Evolutionary conservation across 2,888 invertebrate genomes (phyloP), one percentile per base, ranked within the genome.

Genomic region (Dromius quadrimaculatus): DNA sequence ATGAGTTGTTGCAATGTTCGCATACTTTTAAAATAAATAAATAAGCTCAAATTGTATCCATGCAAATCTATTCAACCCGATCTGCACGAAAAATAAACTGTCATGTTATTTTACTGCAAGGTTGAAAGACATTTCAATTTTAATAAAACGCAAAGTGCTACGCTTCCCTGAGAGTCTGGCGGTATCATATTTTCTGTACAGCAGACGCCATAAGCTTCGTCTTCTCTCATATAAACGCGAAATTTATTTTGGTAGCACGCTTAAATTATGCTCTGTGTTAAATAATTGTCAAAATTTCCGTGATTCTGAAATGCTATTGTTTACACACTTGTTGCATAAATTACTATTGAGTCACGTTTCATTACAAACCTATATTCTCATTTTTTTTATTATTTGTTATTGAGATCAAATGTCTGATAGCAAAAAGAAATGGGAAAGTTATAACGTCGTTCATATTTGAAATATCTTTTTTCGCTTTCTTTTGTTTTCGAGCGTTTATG

Each of bases 161-260:
- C 8, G 28, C 50, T 28, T 9, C 5, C 15, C 17, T 28, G 50
- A n/a, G n/a, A n/a, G n/a, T n/a, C n/a, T n/a, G n/a, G n/a, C n/a
- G n/a, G n/a, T n/a, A n/a, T 54, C 50, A 54, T 28, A 28, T 54
- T 54, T 23, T 54, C 50, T 54, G 28, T 54, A 54, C 28, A 54
- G 13, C 50, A 54, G 15, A 13, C 50, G 50, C 50, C 28, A 28
- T 28, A 15, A 54, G 28, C 50, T 54, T 54, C 15, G 28, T 15
- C 50, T 28, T 50, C 23, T 28, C n/a, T n/a, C n/a, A n/a, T n/a
- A n/a, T n/a, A n/a, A n/a, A n/a, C 50, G 15, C 28, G 23, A 54
- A 54, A 28, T 54, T 54, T 47, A 22, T 50, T 54, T n/a, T n/a
- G n/a, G n/a, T n/a, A n/a, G n/a, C n/a, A n/a, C n/a, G n/a, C n/a